Evolutionary conservation across 2,113 vertebrate genomes (phyloP), one percentile per base, ranked within the genome.

Genomic region (Colossoma macropomum): DNA sequence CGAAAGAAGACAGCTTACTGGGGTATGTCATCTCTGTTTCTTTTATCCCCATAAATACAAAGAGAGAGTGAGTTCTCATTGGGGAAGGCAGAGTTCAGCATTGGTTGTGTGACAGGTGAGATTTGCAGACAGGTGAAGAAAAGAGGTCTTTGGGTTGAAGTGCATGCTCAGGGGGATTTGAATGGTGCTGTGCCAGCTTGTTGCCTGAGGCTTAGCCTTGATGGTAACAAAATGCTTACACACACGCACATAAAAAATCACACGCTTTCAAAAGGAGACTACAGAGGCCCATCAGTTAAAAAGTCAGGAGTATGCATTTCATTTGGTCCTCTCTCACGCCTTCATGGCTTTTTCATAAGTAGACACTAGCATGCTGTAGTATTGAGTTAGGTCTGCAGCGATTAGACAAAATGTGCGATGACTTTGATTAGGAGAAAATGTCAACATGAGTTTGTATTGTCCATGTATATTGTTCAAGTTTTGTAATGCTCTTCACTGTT

Each of bases 151-250:
- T 50, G 0, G 21, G 27, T 41, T 62, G 11, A 52, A 50, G 28
- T 54, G 63, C 17, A 16, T n/a, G 23, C 77, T 17, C 28, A 11
- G 21, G 23, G 63, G 23, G 12, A 1, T 32, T 79, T n/a, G 30
- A 21, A 11, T 4, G 30, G 32, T 38, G 30, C 19, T 68, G 2
- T 66, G 1, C 69, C 21, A 54, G 11, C 27, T 30, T 2, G 3
- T 69, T 10, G 48, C 21, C 50, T n/a, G 30, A 79, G 63, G 63
- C 50, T 50, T 79, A 34, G 32, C 66, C 23, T 69, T 69, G 66
- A 60, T 60, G 52, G 19, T 6, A 38, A 30, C 21, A 75, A 30
- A 59, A 60, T 48, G 73, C 54, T 21, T 56, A 23, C 15, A 23
- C 19, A 15, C 23, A 54, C 25, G 7, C 41, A 17, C 27, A 66